A percentile compares a stretch with the other conserved stretches of the same genome.
These are phyloP conservation scores for Alloplasta piceator DNA, from an alignment of 2,888 invertebrate genomes.

Conservation along the genomic window DNA sequence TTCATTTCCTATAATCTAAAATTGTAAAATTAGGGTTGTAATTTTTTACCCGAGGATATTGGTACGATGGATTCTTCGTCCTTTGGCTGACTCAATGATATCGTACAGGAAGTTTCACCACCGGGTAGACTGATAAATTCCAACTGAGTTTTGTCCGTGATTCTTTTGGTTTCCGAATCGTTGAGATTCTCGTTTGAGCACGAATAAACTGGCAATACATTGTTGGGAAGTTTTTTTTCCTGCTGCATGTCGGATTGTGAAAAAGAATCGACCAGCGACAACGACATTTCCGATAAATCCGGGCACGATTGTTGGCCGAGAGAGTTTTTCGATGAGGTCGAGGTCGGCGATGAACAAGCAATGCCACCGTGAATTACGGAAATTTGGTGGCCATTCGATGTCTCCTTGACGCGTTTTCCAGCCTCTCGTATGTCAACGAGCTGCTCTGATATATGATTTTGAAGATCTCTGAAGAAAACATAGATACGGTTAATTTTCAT, in stretches of 20 bases:
- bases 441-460: conserved; percentile 71
- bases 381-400: conserved; percentile 59
- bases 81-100: conserved; percentile 65
- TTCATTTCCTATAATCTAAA: background rate
- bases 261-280: conserved; percentile 67
- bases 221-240: conserved; percentile 22
- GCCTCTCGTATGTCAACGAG: conserved; percentile 67
- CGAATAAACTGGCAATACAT: conserved; percentile 7
- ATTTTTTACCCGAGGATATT: conserved; percentile 29
- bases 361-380: conserved; percentile 68
- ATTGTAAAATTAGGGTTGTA: background rate
- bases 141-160: conserved; percentile 69
- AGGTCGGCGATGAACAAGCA: conserved; percentile 73
- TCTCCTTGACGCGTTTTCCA: conserved; percentile 59
- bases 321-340: conserved; percentile 72
- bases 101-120: conserved; percentile 72
- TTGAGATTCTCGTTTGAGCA: conserved; percentile 41
- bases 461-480: conserved; percentile 69
- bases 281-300: conserved; percentile 71
- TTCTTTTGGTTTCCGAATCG: conserved; percentile 61
- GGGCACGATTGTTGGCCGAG: conserved; percentile 67
- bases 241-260: conserved; percentile 16
- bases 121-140: conserved; percentile 76
- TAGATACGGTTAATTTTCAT: no score
- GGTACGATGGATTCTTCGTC: conserved; percentile 62